Conservation (phyloP, 92 coral and sea anemone genomes). For the Siderastrea radians region DNA sequence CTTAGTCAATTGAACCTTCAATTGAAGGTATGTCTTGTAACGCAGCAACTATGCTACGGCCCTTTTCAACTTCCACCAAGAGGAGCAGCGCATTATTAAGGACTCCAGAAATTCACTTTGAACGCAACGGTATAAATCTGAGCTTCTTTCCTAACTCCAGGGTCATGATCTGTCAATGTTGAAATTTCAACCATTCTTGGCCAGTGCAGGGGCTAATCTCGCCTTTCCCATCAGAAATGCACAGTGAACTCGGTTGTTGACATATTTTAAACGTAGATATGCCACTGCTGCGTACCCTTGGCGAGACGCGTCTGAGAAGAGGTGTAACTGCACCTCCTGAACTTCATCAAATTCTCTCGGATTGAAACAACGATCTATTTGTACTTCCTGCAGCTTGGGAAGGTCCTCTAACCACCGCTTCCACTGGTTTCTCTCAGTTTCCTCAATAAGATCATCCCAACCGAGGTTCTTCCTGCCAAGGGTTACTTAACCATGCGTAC, state of each 20-base stretch:
- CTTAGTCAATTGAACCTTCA: not conserved
- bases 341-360: slow-evolving; percentile 6
- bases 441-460: not conserved
- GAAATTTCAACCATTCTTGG: slow-evolving; percentile 46
- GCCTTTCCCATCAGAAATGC: slow-evolving; percentile 59
- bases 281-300: slow-evolving; percentile 9
- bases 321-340: not conserved
- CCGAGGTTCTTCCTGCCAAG: slow-evolving; percentile 14
- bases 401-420: slow-evolving; percentile 32
- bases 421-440: slow-evolving; percentile 11
- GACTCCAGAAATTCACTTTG: slow-evolving; percentile 29
- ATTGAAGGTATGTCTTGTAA: slow-evolving; percentile 36
- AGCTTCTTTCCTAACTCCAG: slow-evolving; percentile 71
- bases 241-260: not conserved
- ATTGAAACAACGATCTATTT: not conserved
- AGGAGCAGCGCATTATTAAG: not conserved
- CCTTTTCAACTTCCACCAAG: slow-evolving; percentile 44
- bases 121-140: slow-evolving; percentile 42
- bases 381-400: slow-evolving; percentile 8
- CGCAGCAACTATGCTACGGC: slow-evolving; percentile 55
- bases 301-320: not conserved
- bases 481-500: too few relatives aligned
- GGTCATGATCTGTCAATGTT: slow-evolving; percentile 56
- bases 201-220: slow-evolving; percentile 63
- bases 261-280: not conserved